These are phyloP conservation scores for Helogale parvula DNA, from an alignment of 2,113 vertebrate species.

Conservation along the genomic window DNA sequence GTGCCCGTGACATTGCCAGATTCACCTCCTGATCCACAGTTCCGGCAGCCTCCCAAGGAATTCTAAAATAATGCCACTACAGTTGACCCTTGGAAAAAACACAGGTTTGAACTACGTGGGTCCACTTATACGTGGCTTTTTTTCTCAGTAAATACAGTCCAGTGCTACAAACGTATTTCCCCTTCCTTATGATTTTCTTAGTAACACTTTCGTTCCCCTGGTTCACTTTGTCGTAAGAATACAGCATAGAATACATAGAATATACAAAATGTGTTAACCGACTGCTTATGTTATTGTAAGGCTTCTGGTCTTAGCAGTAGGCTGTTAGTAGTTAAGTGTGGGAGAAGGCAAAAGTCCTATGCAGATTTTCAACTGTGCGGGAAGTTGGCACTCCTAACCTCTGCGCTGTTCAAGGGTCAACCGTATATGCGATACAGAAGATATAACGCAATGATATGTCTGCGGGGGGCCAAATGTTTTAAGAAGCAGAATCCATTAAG, in stretches of 20 bases:
- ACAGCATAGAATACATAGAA: neutral
- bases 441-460: neutral
- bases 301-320: neutral
- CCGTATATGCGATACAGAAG: neutral
- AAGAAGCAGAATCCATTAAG: conserved; percentile 20
- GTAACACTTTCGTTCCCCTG: neutral
- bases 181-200: neutral
- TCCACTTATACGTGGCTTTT: neutral
- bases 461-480: neutral
- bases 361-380: neutral
- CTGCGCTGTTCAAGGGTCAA: neutral
- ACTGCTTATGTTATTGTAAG: neutral
- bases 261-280: neutral
- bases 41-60: neutral
- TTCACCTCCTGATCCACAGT: conserved; percentile 37
- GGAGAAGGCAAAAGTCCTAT: neutral
- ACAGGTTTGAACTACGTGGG: neutral
- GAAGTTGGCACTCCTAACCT: neutral
- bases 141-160: neutral
- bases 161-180: neutral
- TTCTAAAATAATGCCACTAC: conserved; percentile 12
- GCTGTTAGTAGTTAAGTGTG: neutral
- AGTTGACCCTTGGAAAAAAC: neutral
- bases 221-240: neutral
- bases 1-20: neutral